Evolutionary conservation across 2,113 vertebrate species (phyloP).

Genomic region (Eidolon helvum): DNA sequence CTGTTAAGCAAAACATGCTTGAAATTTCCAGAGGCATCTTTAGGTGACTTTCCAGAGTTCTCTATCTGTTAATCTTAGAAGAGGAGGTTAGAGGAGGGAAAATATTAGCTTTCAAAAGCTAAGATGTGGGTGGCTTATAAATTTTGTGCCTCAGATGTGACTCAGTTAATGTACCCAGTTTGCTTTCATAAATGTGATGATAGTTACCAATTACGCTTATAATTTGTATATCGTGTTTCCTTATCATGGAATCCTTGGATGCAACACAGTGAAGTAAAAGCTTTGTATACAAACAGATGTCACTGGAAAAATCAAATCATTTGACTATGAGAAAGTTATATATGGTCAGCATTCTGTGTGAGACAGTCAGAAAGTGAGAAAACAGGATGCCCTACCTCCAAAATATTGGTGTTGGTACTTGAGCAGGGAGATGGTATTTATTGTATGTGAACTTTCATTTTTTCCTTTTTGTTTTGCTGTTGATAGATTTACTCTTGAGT

Average conservation of each 20-base stretch:
- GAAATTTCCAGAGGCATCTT: conserved; percentile 61
- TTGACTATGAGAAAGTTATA: neutral
- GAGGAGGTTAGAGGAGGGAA: neutral
- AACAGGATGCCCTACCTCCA: neutral
- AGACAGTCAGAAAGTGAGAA: neutral
- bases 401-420: neutral
- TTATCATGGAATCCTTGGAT: neutral
- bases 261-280: neutral
- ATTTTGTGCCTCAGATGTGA: conserved; percentile 20
- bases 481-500: neutral
- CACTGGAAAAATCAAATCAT: neutral
- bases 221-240: neutral
- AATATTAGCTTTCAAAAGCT: conserved; percentile 55
- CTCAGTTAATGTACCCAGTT: neutral
- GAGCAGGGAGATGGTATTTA: neutral
- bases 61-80: conserved; percentile 60
- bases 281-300: neutral
- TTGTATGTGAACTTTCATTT: neutral
- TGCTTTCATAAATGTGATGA: neutral
- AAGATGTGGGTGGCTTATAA: conserved; percentile 41
- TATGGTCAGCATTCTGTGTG: neutral
- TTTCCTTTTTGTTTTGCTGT: conserved; percentile 2
- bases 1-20: conserved; percentile 55
- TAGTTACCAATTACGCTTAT: neutral
- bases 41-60: conserved; percentile 55